A percentile compares a stretch with the other conserved stretches of the same genome.
These are phyloP conservation scores for Puntigrus tetrazona DNA, from an alignment of 2,113 vertebrate species.

Conservation along the genomic window DNA sequence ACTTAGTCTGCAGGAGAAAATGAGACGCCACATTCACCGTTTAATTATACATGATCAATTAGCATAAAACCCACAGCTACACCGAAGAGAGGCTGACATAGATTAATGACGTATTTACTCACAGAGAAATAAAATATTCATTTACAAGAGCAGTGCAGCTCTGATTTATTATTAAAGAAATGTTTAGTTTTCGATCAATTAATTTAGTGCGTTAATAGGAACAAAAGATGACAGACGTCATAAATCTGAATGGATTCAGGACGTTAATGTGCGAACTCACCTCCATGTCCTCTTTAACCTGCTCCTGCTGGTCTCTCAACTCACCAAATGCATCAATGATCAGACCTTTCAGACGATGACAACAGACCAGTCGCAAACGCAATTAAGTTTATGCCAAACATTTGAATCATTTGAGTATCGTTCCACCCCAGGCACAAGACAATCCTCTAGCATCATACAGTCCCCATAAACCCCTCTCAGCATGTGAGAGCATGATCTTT, in stretches of 20 bases:
- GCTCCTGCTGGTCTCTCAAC: conserved; percentile 59
- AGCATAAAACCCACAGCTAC: neutral
- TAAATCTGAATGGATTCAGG: conserved; percentile 3
- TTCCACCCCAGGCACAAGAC: neutral
- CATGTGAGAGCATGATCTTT: neutral
- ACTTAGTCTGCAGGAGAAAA: conserved; percentile 72
- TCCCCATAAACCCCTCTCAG: conserved; percentile 12
- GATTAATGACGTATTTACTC: conserved; percentile 11
- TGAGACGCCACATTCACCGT: neutral
- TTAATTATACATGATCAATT: conserved; percentile 16
- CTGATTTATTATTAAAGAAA: neutral
- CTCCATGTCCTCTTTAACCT: conserved; percentile 62
- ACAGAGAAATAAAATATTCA: neutral
- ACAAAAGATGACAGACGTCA: neutral
- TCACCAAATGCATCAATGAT: conserved; percentile 61
- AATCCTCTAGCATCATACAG: neutral
- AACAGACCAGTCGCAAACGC: conserved; percentile 4
- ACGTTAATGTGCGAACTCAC: conserved; percentile 22
- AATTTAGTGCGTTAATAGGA: neutral
- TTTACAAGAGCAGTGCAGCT: neutral
- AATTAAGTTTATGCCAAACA: conserved; percentile 2
- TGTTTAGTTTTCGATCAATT: neutral
- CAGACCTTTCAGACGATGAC: conserved; percentile 43
- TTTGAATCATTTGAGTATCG: neutral
- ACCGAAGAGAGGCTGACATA: neutral